Evolutionary conservation across 2,797 vertebrate genomes (phyloP), one percentile per base, ranked within the genome.

Genomic region (Hoplostethus atlanticus): DNA sequence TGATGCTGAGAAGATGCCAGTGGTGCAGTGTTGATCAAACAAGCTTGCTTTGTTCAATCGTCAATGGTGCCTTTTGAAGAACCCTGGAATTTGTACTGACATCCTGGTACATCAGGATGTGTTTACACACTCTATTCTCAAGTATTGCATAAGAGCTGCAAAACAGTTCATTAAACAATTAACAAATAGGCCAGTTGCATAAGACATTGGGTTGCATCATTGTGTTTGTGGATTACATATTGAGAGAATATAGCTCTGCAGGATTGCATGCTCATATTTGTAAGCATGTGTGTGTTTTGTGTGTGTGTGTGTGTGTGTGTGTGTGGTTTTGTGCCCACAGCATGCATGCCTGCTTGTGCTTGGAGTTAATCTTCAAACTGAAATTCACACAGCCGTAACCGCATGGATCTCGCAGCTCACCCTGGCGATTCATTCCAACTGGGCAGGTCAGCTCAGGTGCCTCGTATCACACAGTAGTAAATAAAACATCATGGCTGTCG

Each of bases 401-500:
- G 60, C 54, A 56, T 61, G 21, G 70, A 40, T 58, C 25, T 64
- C 21, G 13, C 34, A 28, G 36, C 11, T 55, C 1, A 5, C 9
- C 30, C 16, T 42, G 11, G 50, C 38, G 38, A 13, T 65, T 36
- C 15, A 21, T 51, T 62, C 3, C 15, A 59, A 38, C 57, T 5
- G 52, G 62, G 12, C 16, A 69, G 16, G 4, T 71, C 12, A 7
- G 53, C 83, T 70, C 66, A 56, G 64, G 75, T 81, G 69, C 71
- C 16, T 69, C 44, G 44, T 38, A 44, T 69, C 64, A 34, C 16
- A 60, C 48, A 21, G 59, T 57, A 64, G 58, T 86, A 76, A 82
- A 86, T 88, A 83, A 83, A 84, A 75, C 73, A 79, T 76, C 28
- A 44, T 15, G 21, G 40, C 64, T 85, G 72, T 78, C 68, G 51